Evolutionary conservation across 2,888 invertebrate genomes (phyloP), one percentile per base, ranked within the genome.

Genomic region (Graphium colonna): DNA sequence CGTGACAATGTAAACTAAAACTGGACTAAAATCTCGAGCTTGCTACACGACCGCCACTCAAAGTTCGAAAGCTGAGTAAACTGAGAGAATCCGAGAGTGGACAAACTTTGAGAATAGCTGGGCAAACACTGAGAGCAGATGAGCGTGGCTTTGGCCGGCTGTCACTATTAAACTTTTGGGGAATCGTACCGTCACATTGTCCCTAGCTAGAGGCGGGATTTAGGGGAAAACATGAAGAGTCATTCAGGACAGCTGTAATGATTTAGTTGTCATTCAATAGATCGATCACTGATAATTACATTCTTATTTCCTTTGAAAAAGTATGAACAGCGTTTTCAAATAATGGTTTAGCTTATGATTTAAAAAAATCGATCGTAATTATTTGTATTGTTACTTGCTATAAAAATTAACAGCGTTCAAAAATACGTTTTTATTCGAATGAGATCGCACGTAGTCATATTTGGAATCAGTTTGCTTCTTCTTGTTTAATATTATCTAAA

Each of bases 31-130:
- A n/a, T n/a, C n/a, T n/a, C n/a, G n/a, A 2, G 21, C 21, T 21
- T n/a, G n/a, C 21, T 21, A 40, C 45, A 13, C 17, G n/a, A 9
- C 26, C 16, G 39, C 46, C 46, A 36, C 28, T 52, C 28, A 64
- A 74, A 78, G 60, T 48, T 52, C 13, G 21, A 42, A 38, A 48
- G 47, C 48, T 76, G 73, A 59, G 54, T 56, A 67, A 31, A 31
- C 31, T 31, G 31, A 31, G 31, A 9, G 31, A 5, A 31, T 31
- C 8, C n/a, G n/a, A n/a, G n/a, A n/a, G n/a, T 10, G 31, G 31
- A 10, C 31, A 31, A 67, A 62, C 60, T 64, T 57, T 51, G 60
- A 48, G 55, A 49, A 10, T 31, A 9, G 3, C 5, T 31, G 31
- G 10, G 9, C 31, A 31, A 31, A 31, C 31, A 9, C 8, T 31